A percentile compares a stretch with the other conserved stretches of the same genome.
Conservation (phyloP, 1,140 invertebrate genomes). For the Leptinotarsa texana region DNA sequence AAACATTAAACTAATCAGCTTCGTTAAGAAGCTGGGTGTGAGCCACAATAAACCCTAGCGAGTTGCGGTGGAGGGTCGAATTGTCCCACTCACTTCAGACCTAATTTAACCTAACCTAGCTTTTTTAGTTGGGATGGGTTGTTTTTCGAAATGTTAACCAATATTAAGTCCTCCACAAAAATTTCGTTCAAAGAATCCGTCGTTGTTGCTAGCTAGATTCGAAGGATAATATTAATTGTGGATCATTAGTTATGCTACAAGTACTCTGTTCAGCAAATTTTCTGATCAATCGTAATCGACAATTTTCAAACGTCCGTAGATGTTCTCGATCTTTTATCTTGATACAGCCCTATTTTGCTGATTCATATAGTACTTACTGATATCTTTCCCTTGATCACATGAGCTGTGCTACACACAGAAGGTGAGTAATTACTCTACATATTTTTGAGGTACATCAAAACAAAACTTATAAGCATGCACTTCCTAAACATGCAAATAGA, state of each 20-base stretch:
- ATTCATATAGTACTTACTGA: not conserved
- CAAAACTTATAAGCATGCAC: slow-evolving; percentile 32
- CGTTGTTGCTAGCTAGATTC: too few relatives aligned
- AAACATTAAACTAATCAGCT: too few relatives aligned
- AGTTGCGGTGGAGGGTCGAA: too few relatives aligned
- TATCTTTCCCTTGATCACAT: not conserved
- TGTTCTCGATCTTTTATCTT: not conserved
- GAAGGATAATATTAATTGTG: too few relatives aligned
- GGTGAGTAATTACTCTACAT: not conserved
- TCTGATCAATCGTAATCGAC: not conserved
- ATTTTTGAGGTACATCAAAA: slow-evolving; percentile 35
- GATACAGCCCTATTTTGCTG: not conserved
- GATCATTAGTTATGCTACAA: not conserved
- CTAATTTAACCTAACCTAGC: too few relatives aligned
- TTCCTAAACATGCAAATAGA: slow-evolving; percentile 38
- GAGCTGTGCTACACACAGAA: slow-evolving; percentile 1
- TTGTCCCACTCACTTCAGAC: too few relatives aligned
- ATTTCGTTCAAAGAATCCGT: too few relatives aligned
- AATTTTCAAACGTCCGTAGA: not conserved
- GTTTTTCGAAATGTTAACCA: too few relatives aligned
- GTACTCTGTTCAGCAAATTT: not conserved
- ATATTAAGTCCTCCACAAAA: too few relatives aligned
- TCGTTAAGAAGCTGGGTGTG: too few relatives aligned
- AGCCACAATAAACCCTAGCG: too few relatives aligned
- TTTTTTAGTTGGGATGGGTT: too few relatives aligned